Base-by-base conservation (phyloP, 2,888 invertebrate species). In the Ichneumon xanthorius region DNA sequence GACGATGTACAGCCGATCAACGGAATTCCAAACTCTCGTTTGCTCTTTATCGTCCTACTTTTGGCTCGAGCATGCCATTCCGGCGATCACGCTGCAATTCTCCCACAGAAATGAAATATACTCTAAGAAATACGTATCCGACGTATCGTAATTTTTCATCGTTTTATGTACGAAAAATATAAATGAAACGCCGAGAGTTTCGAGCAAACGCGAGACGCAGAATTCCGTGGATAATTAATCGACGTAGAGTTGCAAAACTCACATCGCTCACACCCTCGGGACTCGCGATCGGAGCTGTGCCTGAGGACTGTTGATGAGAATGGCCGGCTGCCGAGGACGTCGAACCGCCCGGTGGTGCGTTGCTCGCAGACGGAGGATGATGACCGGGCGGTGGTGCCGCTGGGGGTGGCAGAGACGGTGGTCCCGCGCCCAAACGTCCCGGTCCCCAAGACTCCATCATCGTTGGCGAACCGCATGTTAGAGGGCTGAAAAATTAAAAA, bases 391-490 rank as follows among this genome's bases (percentile, higher is more conserved):
- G 91, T 67, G 91, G 92, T 19, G 90, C 80, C 76, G 90, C 86
- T 77, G 91, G 89, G 65, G 90, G 89, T 70, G 91, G 91, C 73
- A 91, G 89, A 71, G 90, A 84, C 77, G 90, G 89, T 72, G 92
- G 92, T 67, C 92, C 92, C 48, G 91, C 91, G 68, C 91, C 93
- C 78, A 91, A 91, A 85, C 91, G 91, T 68, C 83, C 87, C 55
- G 91, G 90, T 73, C 92, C 92, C 93, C 93, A 93, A 76, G 95
- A 94, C 88, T 95, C 95, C 94, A 95, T 94, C 87, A 95, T 95
- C 78, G 95, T 95, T 61, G 95, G 95, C 48, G 95, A 95, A 88
- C 94, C 94, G 90, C 95, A 94, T 90, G 95, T 95, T 91, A 95
- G 90, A 85, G 95, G 95, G 89, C 95, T 95, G 90, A 11, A 75